Evolutionary conservation across 1,140 invertebrate species (phyloP).

Genomic region (Pogonus chalceus): DNA sequence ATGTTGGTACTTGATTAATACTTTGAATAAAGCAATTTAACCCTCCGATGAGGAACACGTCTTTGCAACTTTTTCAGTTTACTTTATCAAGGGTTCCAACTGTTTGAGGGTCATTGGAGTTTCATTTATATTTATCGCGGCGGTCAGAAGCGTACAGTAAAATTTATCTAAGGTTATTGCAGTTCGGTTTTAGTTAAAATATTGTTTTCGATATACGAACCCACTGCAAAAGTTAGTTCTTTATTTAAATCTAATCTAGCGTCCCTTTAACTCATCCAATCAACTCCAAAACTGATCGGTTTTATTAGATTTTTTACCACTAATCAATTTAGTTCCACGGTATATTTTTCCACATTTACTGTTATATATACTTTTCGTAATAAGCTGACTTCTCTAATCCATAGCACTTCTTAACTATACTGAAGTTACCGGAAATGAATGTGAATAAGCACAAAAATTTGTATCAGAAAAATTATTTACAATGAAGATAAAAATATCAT

Average conservation of each 20-base stretch:
- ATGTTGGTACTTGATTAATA: constrained; percentile 1
- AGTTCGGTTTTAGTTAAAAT: neutral
- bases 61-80: too few species aligned
- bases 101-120: neutral
- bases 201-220: neutral
- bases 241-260: neutral
- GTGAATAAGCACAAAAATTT: too few species aligned
- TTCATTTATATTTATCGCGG: too few species aligned
- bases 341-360: neutral
- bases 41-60: too few species aligned
- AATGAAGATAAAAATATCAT: too few species aligned
- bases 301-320: constrained; percentile 8
- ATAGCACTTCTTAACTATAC: constrained; percentile 6
- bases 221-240: neutral
- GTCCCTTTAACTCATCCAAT: neutral
- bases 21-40: neutral
- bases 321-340: neutral
- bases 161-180: neutral
- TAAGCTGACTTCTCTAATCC: neutral
- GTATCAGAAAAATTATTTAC: too few species aligned
- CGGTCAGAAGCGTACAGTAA: too few species aligned
- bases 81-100: neutral
- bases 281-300: constrained; percentile 10
- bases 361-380: neutral
- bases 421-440: constrained; percentile 6